These are phyloP conservation scores for Oligia fasciuncula DNA, from an alignment of 2,888 invertebrate species.

Conservation along the genomic window DNA sequence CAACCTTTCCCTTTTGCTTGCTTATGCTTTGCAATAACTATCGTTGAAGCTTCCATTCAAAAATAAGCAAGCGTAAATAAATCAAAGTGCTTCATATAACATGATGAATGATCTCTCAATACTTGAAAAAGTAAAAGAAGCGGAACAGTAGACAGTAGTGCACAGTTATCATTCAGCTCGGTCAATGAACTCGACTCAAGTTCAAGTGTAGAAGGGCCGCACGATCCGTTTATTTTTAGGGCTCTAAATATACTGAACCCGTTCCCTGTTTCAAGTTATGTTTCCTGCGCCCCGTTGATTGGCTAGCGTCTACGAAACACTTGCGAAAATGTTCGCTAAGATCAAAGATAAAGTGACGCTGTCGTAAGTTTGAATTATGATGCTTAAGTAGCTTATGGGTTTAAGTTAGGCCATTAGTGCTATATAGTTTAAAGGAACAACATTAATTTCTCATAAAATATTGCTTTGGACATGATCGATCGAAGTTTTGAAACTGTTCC, in stretches of 20 bases:
- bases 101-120: constrained; percentile 58
- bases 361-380: constrained; percentile 66
- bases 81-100: constrained; percentile 45
- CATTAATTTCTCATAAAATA: constrained; percentile 37
- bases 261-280: constrained; percentile 70
- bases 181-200: constrained; percentile 84
- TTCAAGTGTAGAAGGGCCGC: constrained; percentile 85
- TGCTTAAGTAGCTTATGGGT: constrained; percentile 41
- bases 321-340: constrained; percentile 72
- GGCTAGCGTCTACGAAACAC: constrained; percentile 64
- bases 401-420: constrained; percentile 43
- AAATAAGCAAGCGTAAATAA: constrained; percentile 42
- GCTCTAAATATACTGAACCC: constrained; percentile 82
- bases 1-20: constrained; percentile 19
- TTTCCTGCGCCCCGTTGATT: constrained; percentile 75
- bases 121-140: constrained; percentile 59
- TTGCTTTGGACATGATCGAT: constrained; percentile 36
- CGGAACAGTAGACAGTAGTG: constrained; percentile 65
- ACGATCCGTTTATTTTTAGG: constrained; percentile 85
- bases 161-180: constrained; percentile 77
- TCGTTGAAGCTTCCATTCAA: constrained; percentile 22
- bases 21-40: constrained; percentile 1
- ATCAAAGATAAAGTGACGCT: constrained; percentile 66
- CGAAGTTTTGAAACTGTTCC: constrained; percentile 24
- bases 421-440: constrained; percentile 39